Base-by-base conservation (phyloP, 2,113 vertebrate genomes). In the Chauna torquata region DNA sequence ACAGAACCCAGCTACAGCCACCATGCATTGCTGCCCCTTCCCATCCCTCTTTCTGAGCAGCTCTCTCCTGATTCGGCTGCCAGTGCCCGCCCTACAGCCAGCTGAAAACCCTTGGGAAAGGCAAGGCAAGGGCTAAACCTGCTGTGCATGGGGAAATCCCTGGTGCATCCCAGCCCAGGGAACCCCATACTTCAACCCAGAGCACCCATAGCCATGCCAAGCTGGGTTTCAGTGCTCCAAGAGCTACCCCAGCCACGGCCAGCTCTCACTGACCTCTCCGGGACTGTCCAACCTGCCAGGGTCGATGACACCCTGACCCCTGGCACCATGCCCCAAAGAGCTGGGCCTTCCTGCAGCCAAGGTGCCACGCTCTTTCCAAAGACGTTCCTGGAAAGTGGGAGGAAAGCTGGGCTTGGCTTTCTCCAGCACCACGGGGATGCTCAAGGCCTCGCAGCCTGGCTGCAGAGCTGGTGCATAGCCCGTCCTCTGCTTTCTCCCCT, bases 361-460 rank as follows among this genome's bases (percentile, higher is more conserved):
- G 72, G 65, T 0, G 0, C 59, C 5, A 0, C 0, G 0, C 40
- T 88, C 18, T 71, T 90, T 66, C 30, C 84, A 92, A 52, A 92
- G 40, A 34, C 30, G 3, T 92, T 96, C 88, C 71, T 95, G 64
- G 72, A 96, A 96, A 96, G 91, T 79, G 52, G 59, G 45, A 94
- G 32, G 25, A 69, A 80, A 77, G 38, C 44, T 23, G 36, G 38
- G 72, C 44, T 88, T 76, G 2, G 5, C 47, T 69, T 49, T 90
- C 0, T 0, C 82, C 45, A 77, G 28, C 1, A 2, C 45, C 2
- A 2, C 1, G 1, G n/a, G 11, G 20, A 58, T 42, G 40, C 22
- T 82, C 0, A 0, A 44, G 64, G 40, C 40, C 40, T 66, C 18
- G 8, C 64, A 32, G 58, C 25, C 52, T 54, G 52, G 52, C 28